Evolutionary conservation across 2,888 invertebrate genomes (phyloP), one percentile per base, ranked within the genome.

Genomic region (Aphodius sticticus): DNA sequence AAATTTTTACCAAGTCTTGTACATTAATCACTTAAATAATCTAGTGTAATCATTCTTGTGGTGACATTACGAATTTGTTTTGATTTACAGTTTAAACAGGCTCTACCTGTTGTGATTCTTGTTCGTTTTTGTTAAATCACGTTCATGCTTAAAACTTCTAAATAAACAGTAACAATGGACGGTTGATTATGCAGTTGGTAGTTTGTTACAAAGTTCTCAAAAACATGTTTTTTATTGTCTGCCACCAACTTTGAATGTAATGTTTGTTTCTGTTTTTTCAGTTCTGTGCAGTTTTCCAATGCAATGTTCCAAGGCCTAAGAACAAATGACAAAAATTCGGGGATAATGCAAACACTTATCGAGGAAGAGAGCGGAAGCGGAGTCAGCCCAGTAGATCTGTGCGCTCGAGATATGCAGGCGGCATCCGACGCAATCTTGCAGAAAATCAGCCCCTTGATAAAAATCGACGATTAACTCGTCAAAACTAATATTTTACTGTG

Each of bases 331-430:
- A n/a, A 16, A 70, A 71, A 15, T 53, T 53, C 14, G 9, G 12
- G n/a, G 78, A 38, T n/a, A 3, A 71, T 35, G 16, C 15, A 70
- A 53, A 26, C 70, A 76, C 87, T 88, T 4, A 88, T 87, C 14
- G 85, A 87, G 80, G 88, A 88, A 78, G 89, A 88, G 79, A 88
- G 88, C 77, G 81, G 83, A 15, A 88, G 88, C 82, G 88, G 88
- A 77, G 81, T 83, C n/a, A 88, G 88, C 82, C 88, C 88, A 0
- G 81, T 85, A 6, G 82, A 84, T 38, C 81, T 83, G 36, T 80
- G 79, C 16, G 76, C 77, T 7, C 76, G 82, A 14, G 84, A 85
- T 69, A 81, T 84, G 81, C 83, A 84, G 77, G 78, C 81, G 35
- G 82, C 82, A 9, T 79, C 84, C 1, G 81, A 83, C 75, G 81